A percentile compares a stretch with the other conserved stretches of the same genome.
phyloP scores from a whole-genome alignment of 2,113 vertebrate genomes.

The Pedionomus torquatus region DNA sequence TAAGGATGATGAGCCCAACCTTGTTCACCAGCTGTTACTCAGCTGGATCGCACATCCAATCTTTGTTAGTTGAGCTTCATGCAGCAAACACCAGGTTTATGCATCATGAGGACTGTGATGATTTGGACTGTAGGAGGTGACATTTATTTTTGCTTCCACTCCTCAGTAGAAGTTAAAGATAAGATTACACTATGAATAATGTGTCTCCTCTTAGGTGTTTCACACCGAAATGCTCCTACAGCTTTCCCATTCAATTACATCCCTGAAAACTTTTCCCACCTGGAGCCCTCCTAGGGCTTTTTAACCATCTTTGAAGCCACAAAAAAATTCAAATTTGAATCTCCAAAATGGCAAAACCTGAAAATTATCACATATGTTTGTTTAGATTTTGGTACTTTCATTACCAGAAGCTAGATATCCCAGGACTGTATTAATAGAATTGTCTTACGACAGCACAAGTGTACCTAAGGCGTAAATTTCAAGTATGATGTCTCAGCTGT shows the following conservation, averaged over 20 bases:
- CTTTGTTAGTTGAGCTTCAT: neutral
- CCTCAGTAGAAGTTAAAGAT: neutral
- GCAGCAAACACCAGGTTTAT: neutral
- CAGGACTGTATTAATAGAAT: neutral
- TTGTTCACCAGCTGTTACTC: neutral
- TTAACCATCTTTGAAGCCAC: neutral
- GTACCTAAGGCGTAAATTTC: neutral
- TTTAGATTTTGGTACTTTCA: neutral
- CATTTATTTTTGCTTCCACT: neutral
- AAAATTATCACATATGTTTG: neutral
- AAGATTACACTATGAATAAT: neutral
- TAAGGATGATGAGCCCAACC: neutral
- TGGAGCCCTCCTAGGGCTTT: neutral
- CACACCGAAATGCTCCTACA: neutral
- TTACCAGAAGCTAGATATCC: neutral
- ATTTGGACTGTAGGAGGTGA: neutral
- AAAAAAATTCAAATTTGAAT: neutral
- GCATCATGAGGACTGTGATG: neutral
- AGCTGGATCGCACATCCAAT: neutral
- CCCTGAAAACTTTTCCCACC: neutral
- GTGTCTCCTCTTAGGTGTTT: neutral
- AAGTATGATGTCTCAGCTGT: neutral
- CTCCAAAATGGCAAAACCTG: neutral
- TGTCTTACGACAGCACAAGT: neutral
- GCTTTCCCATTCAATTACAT: neutral